phyloP scores from a whole-genome alignment of 2,797 vertebrate genomes.

The Orestias chungarensis region DNA sequence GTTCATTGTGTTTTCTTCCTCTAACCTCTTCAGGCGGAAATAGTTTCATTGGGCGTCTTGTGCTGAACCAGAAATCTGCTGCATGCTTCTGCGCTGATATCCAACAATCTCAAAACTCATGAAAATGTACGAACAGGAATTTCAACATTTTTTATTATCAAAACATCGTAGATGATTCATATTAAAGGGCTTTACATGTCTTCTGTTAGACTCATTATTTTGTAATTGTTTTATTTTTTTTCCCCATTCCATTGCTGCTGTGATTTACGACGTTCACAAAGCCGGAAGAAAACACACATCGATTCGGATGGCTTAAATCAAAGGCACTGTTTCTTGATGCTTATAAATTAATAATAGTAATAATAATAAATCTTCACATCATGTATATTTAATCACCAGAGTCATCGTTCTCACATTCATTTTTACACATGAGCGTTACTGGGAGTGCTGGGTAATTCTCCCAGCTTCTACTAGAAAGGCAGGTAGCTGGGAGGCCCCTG shows the following conservation, averaged over 20 bases:
- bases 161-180: constrained; percentile 61
- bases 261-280: constrained; percentile 18
- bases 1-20: not conserved
- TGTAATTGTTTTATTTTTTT: constrained; percentile 18
- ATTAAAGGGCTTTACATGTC: constrained; percentile 52
- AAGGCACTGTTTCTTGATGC: constrained; percentile 72
- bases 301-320: constrained; percentile 53
- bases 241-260: constrained; percentile 44
- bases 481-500: constrained; percentile 60
- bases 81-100: constrained; percentile 3
- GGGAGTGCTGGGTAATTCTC: constrained; percentile 24
- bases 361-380: constrained; percentile 25
- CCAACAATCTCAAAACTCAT: constrained; percentile 52
- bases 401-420: constrained; percentile 19
- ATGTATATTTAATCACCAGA: constrained; percentile 29
- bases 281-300: constrained; percentile 10
- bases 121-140: constrained; percentile 19
- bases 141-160: constrained; percentile 79
- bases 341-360: constrained; percentile 45
- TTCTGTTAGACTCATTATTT: constrained; percentile 42
- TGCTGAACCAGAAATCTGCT: not conserved
- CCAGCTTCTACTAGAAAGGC: constrained; percentile 72
- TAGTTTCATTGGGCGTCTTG: not conserved
- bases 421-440: constrained; percentile 48
- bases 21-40: not conserved